Conservation (phyloP, 1,140 invertebrate genomes). For the Drosophila paulistorum region DNA sequence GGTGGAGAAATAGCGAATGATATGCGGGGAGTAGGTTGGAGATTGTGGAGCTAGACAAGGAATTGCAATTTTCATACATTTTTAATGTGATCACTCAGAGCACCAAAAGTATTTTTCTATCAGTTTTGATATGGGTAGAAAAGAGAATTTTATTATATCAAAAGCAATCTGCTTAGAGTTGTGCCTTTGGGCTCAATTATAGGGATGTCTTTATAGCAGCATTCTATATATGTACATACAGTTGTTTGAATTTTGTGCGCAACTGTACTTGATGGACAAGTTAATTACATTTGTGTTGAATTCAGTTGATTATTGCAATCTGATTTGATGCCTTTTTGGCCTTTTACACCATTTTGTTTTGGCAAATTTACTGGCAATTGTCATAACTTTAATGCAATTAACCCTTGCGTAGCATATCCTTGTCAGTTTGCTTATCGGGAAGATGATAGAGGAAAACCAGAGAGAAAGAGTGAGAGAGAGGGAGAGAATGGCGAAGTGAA, state of each 20-base stretch:
- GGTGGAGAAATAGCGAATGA: neutral
- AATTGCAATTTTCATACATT: neutral
- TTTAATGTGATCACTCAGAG: neutral
- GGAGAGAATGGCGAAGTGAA: neutral
- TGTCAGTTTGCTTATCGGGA: conserved; percentile 52
- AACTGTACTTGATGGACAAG: conserved; percentile 20
- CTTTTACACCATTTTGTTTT: conserved; percentile 26
- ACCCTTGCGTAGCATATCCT: conserved; percentile 55
- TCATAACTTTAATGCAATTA: conserved; percentile 81
- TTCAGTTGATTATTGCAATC: conserved; percentile 63
- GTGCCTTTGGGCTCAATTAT: neutral
- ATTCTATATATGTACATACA: too few relatives aligned
- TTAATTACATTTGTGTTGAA: conserved; percentile 51
- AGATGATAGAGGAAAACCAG: conserved; percentile 26
- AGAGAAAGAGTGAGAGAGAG: conserved; percentile 16
- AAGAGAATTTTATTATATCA: too few relatives aligned
- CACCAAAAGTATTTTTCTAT: too few relatives aligned
- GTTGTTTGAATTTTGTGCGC: neutral
- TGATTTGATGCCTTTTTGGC: conserved; percentile 35
- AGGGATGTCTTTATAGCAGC: neutral
- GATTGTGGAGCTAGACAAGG: neutral
- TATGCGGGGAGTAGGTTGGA: conserved; percentile 6
- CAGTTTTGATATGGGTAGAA: too few relatives aligned
- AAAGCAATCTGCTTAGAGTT: too few relatives aligned
- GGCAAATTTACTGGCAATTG: conserved; percentile 75